Base-by-base conservation (phyloP, 2,113 vertebrate genomes). In the Hassar affinis region DNA sequence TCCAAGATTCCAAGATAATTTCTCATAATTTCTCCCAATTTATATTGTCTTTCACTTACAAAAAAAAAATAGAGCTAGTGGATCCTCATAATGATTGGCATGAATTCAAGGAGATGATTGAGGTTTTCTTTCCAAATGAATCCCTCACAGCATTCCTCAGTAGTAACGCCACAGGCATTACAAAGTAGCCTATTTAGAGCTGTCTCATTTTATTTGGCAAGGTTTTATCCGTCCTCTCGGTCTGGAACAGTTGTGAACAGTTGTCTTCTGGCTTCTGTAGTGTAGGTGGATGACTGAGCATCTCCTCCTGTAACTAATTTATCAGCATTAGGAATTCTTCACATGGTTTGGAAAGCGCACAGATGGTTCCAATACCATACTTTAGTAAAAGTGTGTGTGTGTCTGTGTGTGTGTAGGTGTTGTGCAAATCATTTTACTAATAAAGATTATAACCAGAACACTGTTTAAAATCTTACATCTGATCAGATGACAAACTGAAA, bases 311-410 rank as follows among this genome's bases (percentile, higher is more conserved):
- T 47, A 72, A 25, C 20, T n/a, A 4, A 45, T 71, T 71, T 5
- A 49, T 72, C 22, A 49, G 45, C 1, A 49, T 14, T 49, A 49
- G 33, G 27, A 62, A 72, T 51, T 62, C 54, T 74, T 72, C 79
- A 57, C 68, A 85, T 75, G 78, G 25, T 56, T 81, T 81, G 14
- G 20, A 66, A 62, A 71, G 61, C 51, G 57, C 42, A 33, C 68
- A 75, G 18, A 20, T 82, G 79, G 35, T 25, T 68, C 47, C 12
- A 62, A 11, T 42, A 15, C 14, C 3, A 10, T 33, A 27, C 52
- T 52, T 33, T 38, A 49, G 35, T 56, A 45, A 6, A 64, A 9
- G 9, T 25, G 3, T 80, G 33, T 64, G 62, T 22, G 33, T 14
- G 11, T 14, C 11, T 52, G n/a, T n/a, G n/a, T n/a, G n/a, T n/a